Evolutionary conservation across 2,113 vertebrate genomes (phyloP), one percentile per base, ranked within the genome.

Genomic region (Cricetomys ansorgei): DNA sequence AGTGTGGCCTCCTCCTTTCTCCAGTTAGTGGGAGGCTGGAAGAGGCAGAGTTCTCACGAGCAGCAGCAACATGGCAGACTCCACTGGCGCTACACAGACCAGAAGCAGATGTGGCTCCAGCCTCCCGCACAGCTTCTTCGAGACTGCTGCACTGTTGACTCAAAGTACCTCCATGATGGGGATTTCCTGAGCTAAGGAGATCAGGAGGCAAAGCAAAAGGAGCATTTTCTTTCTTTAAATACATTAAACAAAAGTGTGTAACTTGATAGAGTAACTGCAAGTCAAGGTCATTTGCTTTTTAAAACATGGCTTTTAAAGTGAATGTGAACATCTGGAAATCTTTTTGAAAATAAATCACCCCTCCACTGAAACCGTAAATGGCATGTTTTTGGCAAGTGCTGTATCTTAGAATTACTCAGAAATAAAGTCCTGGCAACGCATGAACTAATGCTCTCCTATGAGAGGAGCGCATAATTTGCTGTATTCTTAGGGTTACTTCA

Each of bases 241-340:
- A 27, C 34, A 16, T 73, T 40, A 43, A 79, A 73, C 48, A 6
- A 21, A 93, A 70, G 45, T 15, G 5, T 21, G 53, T 57, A 31
- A 59, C 37, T 48, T 27, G 64, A 40, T 23, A 25, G 59, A 86
- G 48, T 19, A 1, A 62, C 69, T 72, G 27, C 69, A 57, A 81
- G 83, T 55, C 88, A 85, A 88, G 64, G 85, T 29, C 80, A 45
- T 72, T 77, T 8, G 8, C 75, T 81, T 87, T 94, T 12, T 13
- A 81, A 94, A 94, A 86, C 19, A 76, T 45, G 64, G 19, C n/a
- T 92, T 95, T 96, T 69, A 50, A 89, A 83, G 34, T 11, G 94
- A 85, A 87, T 73, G 53, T 7, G 45, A 91, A 96, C 97, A 98
- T 97, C 97, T 97, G 97, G 96, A 97, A 97, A 70, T 76, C 55